A percentile compares a stretch with the other conserved stretches of the same genome.
phyloP scores from a whole-genome alignment of 2,797 vertebrate genomes.

The Masticophis lateralis region DNA sequence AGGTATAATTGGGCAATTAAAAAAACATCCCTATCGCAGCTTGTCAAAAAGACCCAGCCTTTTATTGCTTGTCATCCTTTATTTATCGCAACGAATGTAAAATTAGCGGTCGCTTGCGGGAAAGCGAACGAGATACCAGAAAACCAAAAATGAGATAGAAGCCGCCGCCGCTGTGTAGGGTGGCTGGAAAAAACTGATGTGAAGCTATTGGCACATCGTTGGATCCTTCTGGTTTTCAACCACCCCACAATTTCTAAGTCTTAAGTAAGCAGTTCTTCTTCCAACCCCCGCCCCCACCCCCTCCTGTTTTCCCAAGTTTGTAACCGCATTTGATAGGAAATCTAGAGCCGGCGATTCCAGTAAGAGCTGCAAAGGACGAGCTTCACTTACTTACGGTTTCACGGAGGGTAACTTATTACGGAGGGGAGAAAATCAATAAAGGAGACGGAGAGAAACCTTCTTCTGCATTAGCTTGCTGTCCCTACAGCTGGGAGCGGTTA shows the following conservation, averaged over 20 bases:
- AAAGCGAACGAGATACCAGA: background rate
- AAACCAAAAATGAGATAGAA: background rate
- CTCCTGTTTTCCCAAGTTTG: background rate
- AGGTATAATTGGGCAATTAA: background rate
- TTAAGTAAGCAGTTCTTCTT: background rate
- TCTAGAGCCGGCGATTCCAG: constrained; percentile 3
- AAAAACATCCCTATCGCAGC: background rate
- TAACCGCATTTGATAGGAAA: constrained; percentile 31
- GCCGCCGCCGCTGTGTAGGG: background rate
- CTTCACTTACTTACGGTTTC: constrained; percentile 20
- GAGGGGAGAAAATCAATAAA: constrained; percentile 34
- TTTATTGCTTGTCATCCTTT: background rate
- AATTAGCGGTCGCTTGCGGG: background rate
- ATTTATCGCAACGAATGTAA: background rate
- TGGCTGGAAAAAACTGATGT: background rate
- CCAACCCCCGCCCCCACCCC: rapidly evolving
- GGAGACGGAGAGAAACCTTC: background rate
- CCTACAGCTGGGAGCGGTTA: background rate
- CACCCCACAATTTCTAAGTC: background rate
- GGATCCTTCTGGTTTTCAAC: background rate
- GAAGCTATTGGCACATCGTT: background rate
- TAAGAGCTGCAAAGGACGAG: background rate
- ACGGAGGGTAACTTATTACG: constrained; percentile 24
- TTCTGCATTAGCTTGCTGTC: background rate
- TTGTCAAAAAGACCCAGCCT: background rate